Conservation (phyloP, 2,888 invertebrate species). For the Smittia sp. region DNA sequence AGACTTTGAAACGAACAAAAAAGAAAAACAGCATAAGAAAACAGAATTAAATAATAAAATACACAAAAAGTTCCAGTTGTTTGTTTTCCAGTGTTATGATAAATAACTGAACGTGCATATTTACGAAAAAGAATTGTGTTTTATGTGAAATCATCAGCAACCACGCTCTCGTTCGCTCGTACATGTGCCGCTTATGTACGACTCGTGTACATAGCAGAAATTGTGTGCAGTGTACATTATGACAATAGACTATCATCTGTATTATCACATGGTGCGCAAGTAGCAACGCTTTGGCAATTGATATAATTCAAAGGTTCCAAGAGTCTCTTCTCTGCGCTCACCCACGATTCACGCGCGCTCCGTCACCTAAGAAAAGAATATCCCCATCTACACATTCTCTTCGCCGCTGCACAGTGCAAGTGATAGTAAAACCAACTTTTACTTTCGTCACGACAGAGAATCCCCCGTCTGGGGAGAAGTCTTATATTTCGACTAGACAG, state of each 20-base stretch:
- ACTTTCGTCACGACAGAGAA: constrained; percentile 37
- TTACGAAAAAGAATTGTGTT: neutral
- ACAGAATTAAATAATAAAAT: constrained; percentile 30
- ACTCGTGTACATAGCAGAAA: constrained; percentile 16
- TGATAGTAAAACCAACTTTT: constrained; percentile 41
- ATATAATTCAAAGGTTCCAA: neutral
- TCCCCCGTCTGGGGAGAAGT: constrained; percentile 8
- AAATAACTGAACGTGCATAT: constrained; percentile 32
- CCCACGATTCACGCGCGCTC: neutral
- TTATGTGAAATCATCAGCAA: constrained; percentile 30
- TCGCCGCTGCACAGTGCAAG: constrained; percentile 11
- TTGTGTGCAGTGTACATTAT: constrained; percentile 29
- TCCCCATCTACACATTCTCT: neutral
- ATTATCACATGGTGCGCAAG: constrained; percentile 42
- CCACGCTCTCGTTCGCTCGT: neutral
- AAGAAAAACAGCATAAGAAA: constrained; percentile 3
- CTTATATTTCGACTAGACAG: constrained; percentile 35
- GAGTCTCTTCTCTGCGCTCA: neutral
- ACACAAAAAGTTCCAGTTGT: constrained; percentile 30
- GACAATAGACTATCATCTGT: constrained; percentile 41
- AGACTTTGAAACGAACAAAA: constrained; percentile 6
- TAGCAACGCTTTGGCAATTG: constrained; percentile 35
- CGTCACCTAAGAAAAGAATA: neutral
- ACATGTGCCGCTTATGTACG: constrained; percentile 19
- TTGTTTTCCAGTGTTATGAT: constrained; percentile 31